These are phyloP conservation scores for Harpalus rufipes DNA, from an alignment of 2,888 invertebrate species.

Conservation along the genomic window DNA sequence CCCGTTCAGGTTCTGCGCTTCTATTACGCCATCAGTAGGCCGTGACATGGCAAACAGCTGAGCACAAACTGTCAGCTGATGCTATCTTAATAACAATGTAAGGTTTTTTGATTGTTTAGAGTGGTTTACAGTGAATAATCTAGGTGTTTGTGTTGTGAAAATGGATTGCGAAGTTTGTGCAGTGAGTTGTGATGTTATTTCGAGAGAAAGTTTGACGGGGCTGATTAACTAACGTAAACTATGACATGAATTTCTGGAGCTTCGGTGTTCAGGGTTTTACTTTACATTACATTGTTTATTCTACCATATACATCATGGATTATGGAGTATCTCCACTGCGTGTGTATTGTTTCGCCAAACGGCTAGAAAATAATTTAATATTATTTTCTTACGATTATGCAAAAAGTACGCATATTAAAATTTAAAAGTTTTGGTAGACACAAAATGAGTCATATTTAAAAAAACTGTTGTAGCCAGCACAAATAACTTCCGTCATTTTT, in stretches of 20 bases:
- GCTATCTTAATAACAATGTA: slow-evolving; percentile 63
- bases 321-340: no score
- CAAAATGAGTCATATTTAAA: no score
- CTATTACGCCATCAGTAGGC: background rate
- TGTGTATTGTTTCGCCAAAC: no score
- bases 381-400: no score
- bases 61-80: slow-evolving; percentile 34
- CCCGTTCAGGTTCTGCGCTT: background rate
- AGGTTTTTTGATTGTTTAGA: slow-evolving; percentile 45
- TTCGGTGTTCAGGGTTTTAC: background rate
- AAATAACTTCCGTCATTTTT: no score
- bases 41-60: slow-evolving; percentile 54
- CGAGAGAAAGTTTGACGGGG: background rate
- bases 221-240: slow-evolving; percentile 2
- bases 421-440: no score
- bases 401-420: no score
- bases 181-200: slow-evolving; percentile 10
- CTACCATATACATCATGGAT: background rate
- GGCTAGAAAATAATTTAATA: no score
- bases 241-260: background rate
- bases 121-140: slow-evolving; percentile 15
- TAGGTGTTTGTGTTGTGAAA: slow-evolving; percentile 1
- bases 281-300: background rate
- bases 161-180: slow-evolving; percentile 2
- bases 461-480: no score